These are phyloP conservation scores for Penaeus japonicus DNA, from an alignment of 1,140 invertebrate genomes.

Conservation along the genomic window DNA sequence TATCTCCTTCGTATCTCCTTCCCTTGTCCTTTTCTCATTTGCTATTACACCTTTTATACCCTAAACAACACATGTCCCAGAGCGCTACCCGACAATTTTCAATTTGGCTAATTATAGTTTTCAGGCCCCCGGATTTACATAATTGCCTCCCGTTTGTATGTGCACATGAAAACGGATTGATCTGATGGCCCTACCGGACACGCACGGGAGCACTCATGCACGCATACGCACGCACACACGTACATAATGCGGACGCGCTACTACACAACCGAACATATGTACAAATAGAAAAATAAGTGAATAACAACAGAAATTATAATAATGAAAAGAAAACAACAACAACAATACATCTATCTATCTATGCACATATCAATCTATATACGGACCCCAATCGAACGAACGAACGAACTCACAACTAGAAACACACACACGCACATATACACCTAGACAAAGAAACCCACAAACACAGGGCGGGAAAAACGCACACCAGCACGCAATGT, in stretches of 20 bases:
- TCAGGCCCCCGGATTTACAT: conserved; percentile 34
- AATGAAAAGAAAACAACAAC: too few relatives aligned
- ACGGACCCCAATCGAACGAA: too few relatives aligned
- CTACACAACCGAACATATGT: neutral
- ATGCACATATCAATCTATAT: too few relatives aligned
- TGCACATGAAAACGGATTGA: conserved; percentile 23
- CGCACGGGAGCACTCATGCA: neutral
- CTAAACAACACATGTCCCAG: conserved; percentile 33
- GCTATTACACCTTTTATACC: neutral
- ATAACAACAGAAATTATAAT: too few relatives aligned
- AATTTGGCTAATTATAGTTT: conserved; percentile 49
- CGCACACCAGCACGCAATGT: too few relatives aligned
- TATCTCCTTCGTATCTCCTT: neutral
- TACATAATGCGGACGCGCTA: neutral
- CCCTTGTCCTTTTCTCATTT: neutral
- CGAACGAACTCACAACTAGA: too few relatives aligned
- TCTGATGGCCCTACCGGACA: neutral
- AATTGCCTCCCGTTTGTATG: conserved; percentile 25
- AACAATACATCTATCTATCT: too few relatives aligned
- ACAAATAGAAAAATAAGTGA: too few relatives aligned
- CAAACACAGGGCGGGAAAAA: too few relatives aligned
- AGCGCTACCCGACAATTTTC: conserved; percentile 41
- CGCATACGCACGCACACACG: neutral
- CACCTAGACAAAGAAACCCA: neutral
- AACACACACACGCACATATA: neutral